These are phyloP conservation scores for Choristoneura rosaceana DNA, from an alignment of 2,888 invertebrate genomes.

Conservation along the genomic window DNA sequence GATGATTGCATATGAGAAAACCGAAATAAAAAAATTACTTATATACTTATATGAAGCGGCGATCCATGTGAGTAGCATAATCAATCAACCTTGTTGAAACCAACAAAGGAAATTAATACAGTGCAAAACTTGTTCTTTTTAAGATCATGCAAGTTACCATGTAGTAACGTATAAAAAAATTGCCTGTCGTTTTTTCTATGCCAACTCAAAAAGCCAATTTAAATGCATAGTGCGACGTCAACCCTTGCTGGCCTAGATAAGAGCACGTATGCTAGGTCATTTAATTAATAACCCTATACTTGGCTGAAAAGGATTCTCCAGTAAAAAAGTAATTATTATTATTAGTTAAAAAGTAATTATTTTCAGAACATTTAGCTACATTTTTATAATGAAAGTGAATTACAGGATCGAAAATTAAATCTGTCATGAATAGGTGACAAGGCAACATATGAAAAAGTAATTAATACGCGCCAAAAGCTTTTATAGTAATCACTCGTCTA, in stretches of 20 bases:
- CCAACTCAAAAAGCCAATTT: constrained; percentile 21
- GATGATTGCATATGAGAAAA: no score
- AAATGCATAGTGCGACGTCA: constrained; percentile 30
- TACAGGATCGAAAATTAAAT: not conserved
- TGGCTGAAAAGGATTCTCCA: no score
- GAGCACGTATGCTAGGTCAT: not conserved
- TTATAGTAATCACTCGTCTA: no score
- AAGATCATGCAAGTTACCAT: no score
- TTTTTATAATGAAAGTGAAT: not conserved
- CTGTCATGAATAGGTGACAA: not conserved
- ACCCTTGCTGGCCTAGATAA: not conserved
- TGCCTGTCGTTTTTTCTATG: not conserved
- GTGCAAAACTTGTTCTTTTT: no score
- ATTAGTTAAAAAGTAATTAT: no score
- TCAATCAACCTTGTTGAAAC: no score
- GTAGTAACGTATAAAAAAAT: not conserved
- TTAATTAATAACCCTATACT: not conserved
- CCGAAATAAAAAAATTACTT: no score
- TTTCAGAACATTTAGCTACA: no score
- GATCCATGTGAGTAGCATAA: no score
- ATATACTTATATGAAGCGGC: not conserved
- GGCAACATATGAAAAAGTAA: not conserved
- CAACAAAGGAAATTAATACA: no score
- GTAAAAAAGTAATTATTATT: no score
- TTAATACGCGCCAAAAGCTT: not conserved